Conservation (phyloP, 2,113 vertebrate genomes). For the Sylvilagus bachmani region DNA sequence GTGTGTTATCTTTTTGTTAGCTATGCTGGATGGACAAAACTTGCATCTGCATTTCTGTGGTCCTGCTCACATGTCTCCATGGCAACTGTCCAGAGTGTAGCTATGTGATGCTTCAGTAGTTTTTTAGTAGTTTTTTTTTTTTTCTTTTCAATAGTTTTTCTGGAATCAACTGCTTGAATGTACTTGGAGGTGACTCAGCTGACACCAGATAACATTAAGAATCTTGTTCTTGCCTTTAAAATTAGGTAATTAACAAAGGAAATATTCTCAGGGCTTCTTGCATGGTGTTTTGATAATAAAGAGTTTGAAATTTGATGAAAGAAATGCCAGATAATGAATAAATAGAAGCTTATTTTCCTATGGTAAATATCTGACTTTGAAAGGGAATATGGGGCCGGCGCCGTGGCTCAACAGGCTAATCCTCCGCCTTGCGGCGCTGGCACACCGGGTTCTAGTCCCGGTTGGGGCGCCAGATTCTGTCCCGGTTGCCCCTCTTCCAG, state of each 20-base stretch:
- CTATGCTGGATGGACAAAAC: conserved; percentile 42
- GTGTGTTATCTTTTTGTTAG: conserved; percentile 8
- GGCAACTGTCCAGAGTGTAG: conserved; percentile 55
- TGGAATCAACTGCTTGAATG: conserved; percentile 54
- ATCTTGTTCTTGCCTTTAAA: conserved; percentile 25
- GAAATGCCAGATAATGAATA: not conserved
- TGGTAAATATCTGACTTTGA: not conserved
- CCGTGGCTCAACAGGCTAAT: too few species aligned
- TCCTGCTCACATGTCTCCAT: conserved; percentile 60
- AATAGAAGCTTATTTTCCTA: not conserved
- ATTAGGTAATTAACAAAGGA: not conserved
- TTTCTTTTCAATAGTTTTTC: not conserved
- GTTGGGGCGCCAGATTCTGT: too few species aligned
- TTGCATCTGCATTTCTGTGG: conserved; percentile 52
- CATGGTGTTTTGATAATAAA: not conserved
- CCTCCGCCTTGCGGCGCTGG: too few species aligned
- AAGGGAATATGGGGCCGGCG: not conserved
- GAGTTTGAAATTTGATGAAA: conserved; percentile 17
- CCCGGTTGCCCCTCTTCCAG: too few species aligned
- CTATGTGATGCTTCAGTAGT: conserved; percentile 12
- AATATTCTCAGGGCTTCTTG: not conserved
- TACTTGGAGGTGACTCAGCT: not conserved
- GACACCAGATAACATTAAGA: not conserved
- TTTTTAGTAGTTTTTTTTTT: conserved; percentile 25
- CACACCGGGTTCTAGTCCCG: too few species aligned